Conservation (phyloP, 2,888 invertebrate species). For the Tuta absoluta region DNA sequence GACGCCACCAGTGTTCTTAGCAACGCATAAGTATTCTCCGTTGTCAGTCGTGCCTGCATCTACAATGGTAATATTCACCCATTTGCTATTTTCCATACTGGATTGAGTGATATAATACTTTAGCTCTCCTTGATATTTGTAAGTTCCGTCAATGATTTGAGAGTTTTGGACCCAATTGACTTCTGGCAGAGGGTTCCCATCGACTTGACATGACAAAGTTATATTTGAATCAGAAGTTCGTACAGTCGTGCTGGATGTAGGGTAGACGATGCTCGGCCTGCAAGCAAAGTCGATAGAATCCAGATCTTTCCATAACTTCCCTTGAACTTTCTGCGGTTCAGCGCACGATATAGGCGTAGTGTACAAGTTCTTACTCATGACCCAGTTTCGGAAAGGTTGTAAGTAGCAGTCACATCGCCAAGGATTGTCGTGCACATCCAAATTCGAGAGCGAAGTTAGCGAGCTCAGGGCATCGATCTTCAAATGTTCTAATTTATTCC, state of each 20-base stretch:
- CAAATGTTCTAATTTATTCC: slow-evolving; percentile 87
- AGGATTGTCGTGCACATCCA: slow-evolving; percentile 90
- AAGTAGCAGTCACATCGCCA: slow-evolving; percentile 95
- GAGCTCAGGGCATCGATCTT: slow-evolving; percentile 84
- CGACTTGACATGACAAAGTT: slow-evolving; percentile 87
- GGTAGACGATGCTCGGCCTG: slow-evolving; percentile 87
- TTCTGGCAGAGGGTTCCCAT: slow-evolving; percentile 88
- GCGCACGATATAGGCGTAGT: slow-evolving; percentile 87
- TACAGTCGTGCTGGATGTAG: slow-evolving; percentile 80
- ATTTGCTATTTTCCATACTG: slow-evolving; percentile 69
- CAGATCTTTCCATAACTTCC: slow-evolving; percentile 87
- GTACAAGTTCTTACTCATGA: slow-evolving; percentile 86
- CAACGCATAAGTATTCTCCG: slow-evolving; percentile 89
- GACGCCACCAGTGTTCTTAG: slow-evolving; percentile 90
- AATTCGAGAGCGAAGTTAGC: slow-evolving; percentile 84
- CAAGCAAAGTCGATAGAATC: slow-evolving; percentile 90
- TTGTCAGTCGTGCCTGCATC: slow-evolving; percentile 83
- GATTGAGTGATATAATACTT: slow-evolving; percentile 70
- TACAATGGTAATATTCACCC: slow-evolving; percentile 86
- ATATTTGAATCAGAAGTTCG: slow-evolving; percentile 84
- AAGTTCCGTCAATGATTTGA: slow-evolving; percentile 79
- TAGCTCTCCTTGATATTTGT: slow-evolving; percentile 72
- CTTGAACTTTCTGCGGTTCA: slow-evolving; percentile 85
- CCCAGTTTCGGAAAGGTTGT: slow-evolving; percentile 89
- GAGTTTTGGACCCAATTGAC: slow-evolving; percentile 88